A percentile compares a stretch with the other conserved stretches of the same genome.
Conservation (phyloP, 1,140 invertebrate genomes). For the Aphidius ervi region DNA sequence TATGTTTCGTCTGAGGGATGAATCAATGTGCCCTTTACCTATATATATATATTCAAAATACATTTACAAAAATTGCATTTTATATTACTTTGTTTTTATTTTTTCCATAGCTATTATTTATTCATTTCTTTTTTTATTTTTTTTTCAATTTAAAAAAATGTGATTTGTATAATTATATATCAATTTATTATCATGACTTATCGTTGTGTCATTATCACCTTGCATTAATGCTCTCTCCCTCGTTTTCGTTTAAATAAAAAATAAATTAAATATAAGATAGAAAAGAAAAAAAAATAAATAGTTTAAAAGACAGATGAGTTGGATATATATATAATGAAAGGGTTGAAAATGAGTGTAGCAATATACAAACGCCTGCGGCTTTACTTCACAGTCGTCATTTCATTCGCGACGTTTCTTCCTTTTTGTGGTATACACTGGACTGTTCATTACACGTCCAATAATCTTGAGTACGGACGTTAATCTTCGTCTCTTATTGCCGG, state of each 20-base stretch:
- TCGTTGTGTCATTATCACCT: background rate
- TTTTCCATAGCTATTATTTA: background rate
- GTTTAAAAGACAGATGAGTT: too few species aligned
- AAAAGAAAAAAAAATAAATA: background rate
- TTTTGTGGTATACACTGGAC: conserved; percentile 1
- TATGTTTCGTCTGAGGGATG: conserved; percentile 3
- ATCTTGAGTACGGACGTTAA: conserved; percentile 17
- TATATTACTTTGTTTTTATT: background rate
- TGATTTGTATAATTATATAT: background rate
- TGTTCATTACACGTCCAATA: conserved; percentile 22
- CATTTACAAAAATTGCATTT: background rate
- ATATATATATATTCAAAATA: background rate
- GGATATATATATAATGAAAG: too few species aligned
- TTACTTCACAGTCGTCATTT: background rate
- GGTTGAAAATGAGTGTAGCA: too few species aligned
- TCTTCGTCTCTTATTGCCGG: conserved; percentile 19
- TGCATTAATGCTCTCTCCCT: conserved; percentile 2
- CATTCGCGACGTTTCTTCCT: background rate
- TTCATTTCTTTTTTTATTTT: background rate
- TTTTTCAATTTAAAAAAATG: too few species aligned
- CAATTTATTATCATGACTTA: conserved; percentile 1
- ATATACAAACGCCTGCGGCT: too few species aligned
- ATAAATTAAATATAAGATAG: background rate
- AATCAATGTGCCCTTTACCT: too few species aligned
- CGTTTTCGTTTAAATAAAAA: conserved; percentile 2